Evolutionary conservation across 2,797 vertebrate species (phyloP).

Genomic region (Tokudaia tokunoshimensis): DNA sequence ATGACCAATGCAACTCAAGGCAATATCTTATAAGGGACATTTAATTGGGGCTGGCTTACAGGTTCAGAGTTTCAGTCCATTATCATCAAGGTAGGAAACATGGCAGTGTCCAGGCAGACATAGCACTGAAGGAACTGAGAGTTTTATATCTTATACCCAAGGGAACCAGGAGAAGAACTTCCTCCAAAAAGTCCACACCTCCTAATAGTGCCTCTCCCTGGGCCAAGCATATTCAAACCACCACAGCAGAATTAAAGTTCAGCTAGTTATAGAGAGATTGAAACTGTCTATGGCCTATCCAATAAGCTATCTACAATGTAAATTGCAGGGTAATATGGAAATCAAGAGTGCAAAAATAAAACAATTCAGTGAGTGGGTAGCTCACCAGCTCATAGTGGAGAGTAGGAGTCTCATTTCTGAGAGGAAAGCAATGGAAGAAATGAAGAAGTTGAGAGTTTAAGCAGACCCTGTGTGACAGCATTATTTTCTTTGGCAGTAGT

Average conservation of each 20-base stretch:
- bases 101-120: neutral
- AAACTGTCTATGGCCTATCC: neutral
- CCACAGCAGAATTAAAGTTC: neutral
- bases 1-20: neutral
- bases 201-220: neutral
- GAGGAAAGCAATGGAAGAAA: neutral
- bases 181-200: neutral
- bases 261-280: neutral
- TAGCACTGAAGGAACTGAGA: neutral
- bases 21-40: neutral
- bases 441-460: neutral
- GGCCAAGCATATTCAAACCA: neutral
- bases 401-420: neutral
- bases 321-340: neutral
- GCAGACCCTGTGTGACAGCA: rapidly evolving
- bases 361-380: neutral
- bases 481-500: neutral
- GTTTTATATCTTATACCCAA: neutral
- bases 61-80: neutral
- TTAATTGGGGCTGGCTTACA: neutral
- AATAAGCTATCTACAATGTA: neutral
- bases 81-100: neutral
- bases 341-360: neutral
- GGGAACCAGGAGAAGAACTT: neutral
- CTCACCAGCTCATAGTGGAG: neutral